phyloP scores from a whole-genome alignment of 2,797 vertebrate species.

The Protonibea diacanthus region DNA sequence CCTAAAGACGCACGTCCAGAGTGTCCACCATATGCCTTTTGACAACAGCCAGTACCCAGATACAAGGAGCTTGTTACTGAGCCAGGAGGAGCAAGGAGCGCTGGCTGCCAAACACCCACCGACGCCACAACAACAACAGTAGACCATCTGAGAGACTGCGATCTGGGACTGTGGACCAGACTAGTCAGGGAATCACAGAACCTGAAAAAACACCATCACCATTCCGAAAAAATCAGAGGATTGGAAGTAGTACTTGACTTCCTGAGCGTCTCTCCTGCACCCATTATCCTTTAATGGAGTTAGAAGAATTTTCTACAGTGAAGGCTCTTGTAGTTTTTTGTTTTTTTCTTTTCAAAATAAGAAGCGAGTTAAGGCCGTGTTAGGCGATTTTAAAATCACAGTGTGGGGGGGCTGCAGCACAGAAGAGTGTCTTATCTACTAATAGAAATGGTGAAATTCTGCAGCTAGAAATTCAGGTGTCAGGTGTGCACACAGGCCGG shows the following conservation, averaged over 20 bases:
- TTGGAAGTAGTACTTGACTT: conserved; percentile 28
- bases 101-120: conserved; percentile 60
- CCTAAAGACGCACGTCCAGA: conserved; percentile 86
- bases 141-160: conserved; percentile 28
- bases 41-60: conserved; percentile 84
- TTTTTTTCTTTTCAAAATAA: conserved; percentile 20
- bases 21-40: conserved; percentile 83
- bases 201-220: conserved; percentile 17
- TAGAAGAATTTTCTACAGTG: conserved; percentile 26
- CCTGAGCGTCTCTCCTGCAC: conserved; percentile 27
- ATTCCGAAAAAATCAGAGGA: conserved; percentile 27
- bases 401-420: not conserved
- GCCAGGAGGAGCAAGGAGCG: conserved; percentile 67
- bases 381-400: conserved; percentile 32
- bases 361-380: conserved; percentile 22
- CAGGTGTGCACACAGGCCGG: conserved; percentile 12
- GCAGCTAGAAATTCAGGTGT: conserved; percentile 8
- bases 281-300: conserved; percentile 37
- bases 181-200: conserved; percentile 39
- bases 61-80: conserved; percentile 55
- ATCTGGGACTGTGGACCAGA: conserved; percentile 27
- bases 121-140: conserved; percentile 40
- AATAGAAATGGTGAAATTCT: conserved; percentile 15
- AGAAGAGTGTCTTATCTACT: conserved; percentile 28
- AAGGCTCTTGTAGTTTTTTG: conserved; percentile 45